Evolutionary conservation across 1,140 invertebrate genomes (phyloP).

Genomic region (Lanistes nyassanus): DNA sequence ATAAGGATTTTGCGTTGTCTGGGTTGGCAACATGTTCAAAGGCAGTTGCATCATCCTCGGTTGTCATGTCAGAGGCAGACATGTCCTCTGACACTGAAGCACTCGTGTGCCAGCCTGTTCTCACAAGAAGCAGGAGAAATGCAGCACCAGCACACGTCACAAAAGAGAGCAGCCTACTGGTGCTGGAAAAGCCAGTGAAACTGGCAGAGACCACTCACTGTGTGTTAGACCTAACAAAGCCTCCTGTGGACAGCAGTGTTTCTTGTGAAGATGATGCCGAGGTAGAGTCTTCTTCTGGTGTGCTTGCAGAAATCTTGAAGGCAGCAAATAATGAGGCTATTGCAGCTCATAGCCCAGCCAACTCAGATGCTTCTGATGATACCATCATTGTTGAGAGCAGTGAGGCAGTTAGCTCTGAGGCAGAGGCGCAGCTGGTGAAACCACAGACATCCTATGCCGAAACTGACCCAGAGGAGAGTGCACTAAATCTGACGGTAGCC

Average conservation of each 20-base stretch:
- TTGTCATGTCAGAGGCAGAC: too few relatives aligned
- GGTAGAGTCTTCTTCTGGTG: slow-evolving; percentile 14
- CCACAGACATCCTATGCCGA: not conserved
- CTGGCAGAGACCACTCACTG: not conserved
- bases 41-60: too few relatives aligned
- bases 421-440: not conserved
- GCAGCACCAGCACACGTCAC: not conserved
- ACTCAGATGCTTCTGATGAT: too few relatives aligned
- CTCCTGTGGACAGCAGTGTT: slow-evolving; percentile 16
- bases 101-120: too few relatives aligned
- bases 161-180: not conserved
- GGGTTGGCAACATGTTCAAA: too few relatives aligned
- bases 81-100: too few relatives aligned
- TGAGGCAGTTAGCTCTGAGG: too few relatives aligned
- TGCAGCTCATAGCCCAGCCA: too few relatives aligned
- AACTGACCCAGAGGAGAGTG: slow-evolving; percentile 7
- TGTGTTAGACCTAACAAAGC: slow-evolving; percentile 20
- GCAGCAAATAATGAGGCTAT: too few relatives aligned
- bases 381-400: too few relatives aligned
- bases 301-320: not conserved
- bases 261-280: not conserved
- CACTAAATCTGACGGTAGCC: slow-evolving; percentile 14
- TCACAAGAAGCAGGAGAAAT: too few relatives aligned
- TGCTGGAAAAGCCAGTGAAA: not conserved
- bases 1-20: too few relatives aligned